A percentile compares a stretch with the other conserved stretches of the same genome.
Conservation (phyloP, 1,140 invertebrate genomes). For the Caerostris extrusa region DNA sequence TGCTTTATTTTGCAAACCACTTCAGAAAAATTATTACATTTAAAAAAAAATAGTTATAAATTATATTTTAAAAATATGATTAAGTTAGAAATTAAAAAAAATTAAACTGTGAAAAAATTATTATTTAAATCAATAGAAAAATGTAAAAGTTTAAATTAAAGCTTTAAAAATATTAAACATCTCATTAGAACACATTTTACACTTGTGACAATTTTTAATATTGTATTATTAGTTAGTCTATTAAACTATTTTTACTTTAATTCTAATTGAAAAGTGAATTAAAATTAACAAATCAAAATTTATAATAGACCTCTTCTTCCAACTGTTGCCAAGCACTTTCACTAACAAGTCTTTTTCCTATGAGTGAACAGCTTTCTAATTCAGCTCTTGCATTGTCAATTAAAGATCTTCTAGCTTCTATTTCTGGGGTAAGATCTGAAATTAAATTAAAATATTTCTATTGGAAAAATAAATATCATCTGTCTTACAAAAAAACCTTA, state of each 20-base stretch:
- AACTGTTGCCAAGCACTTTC: constrained; percentile 83
- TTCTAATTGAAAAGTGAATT: background rate
- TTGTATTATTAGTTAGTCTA: background rate
- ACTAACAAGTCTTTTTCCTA: constrained; percentile 82
- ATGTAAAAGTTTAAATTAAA: too few species aligned
- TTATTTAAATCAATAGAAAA: too few species aligned
- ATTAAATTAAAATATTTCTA: background rate
- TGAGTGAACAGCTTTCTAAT: constrained; percentile 79
- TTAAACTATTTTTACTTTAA: background rate
- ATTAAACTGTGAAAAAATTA: too few species aligned
- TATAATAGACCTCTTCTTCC: constrained; percentile 81
- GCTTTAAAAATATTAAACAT: too few species aligned
- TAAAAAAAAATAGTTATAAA: too few species aligned
- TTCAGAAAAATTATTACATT: too few species aligned
- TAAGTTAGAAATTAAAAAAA: too few species aligned
- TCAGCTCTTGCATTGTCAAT: constrained; percentile 80
- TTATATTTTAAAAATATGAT: too few species aligned
- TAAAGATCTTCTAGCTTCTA: constrained; percentile 80
- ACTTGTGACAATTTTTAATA: background rate
- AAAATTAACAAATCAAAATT: background rate
- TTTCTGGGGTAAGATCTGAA: constrained; percentile 81
- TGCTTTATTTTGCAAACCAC: too few species aligned
- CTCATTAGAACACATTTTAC: background rate
- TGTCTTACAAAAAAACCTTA: too few species aligned
- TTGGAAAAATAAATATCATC: too few species aligned